These are phyloP conservation scores for Agriopis leucophaearia DNA, from an alignment of 2,888 invertebrate species.

Conservation along the genomic window DNA sequence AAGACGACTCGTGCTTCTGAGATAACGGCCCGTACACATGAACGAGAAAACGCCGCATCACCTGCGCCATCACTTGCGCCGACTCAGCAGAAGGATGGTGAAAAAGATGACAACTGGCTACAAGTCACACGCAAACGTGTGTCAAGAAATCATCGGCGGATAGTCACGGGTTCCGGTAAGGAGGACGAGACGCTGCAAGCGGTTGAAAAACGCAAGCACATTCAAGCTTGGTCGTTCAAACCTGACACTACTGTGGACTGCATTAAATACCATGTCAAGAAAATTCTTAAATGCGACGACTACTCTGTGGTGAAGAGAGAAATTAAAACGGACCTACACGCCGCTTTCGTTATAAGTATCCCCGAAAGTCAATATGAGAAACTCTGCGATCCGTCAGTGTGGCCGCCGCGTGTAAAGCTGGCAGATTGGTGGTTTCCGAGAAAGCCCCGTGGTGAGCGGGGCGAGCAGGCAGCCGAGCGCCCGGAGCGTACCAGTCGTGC, in stretches of 20 bases:
- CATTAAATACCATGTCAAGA: background rate
- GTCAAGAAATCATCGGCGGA: background rate
- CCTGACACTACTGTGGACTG: background rate
- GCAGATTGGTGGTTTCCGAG: constrained; percentile 1
- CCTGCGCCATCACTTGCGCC: background rate
- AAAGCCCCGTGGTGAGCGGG: background rate
- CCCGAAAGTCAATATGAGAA: background rate
- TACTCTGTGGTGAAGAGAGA: background rate
- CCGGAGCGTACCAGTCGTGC: background rate
- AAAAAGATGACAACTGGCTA: background rate
- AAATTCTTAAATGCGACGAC: background rate
- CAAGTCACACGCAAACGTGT: background rate
- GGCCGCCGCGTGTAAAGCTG: constrained; percentile 3
- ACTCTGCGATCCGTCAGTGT: background rate
- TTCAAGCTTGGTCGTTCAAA: background rate
- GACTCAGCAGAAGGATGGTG: background rate
- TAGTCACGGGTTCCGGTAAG: background rate
- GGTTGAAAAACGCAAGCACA: background rate
- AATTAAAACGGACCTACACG: background rate
- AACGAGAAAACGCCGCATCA: background rate
- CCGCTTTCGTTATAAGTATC: background rate
- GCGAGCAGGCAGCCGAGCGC: background rate
- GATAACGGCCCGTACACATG: background rate
- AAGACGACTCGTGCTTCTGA: background rate
- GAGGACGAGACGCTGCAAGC: background rate